Percentiles rank a stretch among this genome's conserved stretches.
Conservation (phyloP, 2,888 invertebrate species). For the Cyaniris semiargus region DNA sequence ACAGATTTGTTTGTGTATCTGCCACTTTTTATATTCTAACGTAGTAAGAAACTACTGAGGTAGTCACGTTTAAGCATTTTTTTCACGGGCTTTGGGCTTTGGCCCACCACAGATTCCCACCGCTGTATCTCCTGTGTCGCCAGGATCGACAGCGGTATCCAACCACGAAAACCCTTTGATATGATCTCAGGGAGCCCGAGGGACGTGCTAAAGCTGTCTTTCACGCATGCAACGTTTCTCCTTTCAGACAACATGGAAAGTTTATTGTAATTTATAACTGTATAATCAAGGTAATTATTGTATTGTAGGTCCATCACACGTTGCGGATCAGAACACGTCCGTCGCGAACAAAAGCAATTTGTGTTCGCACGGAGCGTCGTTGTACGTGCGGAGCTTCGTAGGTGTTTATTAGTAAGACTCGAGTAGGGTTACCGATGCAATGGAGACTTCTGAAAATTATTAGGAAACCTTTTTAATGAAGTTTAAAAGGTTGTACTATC, state of each 20-base stretch:
- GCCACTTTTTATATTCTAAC: too few species aligned
- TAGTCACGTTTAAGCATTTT: too few species aligned
- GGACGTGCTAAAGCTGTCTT: too few species aligned
- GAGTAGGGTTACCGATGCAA: not conserved
- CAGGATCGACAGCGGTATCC: too few species aligned
- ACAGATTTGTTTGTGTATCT: too few species aligned
- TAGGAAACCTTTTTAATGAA: not conserved
- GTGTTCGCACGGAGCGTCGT: conserved; percentile 72
- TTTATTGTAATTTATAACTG: not conserved
- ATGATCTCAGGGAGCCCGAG: too few species aligned
- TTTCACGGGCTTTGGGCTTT: too few species aligned
- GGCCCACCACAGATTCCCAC: too few species aligned
- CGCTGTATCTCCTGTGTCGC: too few species aligned
- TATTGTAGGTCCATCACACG: conserved; percentile 63
- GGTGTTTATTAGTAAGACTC: conserved; percentile 64
- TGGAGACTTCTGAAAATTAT: not conserved
- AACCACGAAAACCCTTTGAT: too few species aligned
- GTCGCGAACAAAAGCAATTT: conserved; percentile 77
- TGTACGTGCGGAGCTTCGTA: conserved; percentile 73
- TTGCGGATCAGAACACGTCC: conserved; percentile 67
- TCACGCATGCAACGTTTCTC: not conserved
- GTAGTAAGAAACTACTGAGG: too few species aligned
- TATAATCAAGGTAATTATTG: conserved; percentile 42
- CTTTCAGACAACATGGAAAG: not conserved
- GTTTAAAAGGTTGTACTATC: not conserved